These are phyloP conservation scores for Salvelinus alpinus DNA, from an alignment of 2,113 vertebrate species.

Conservation along the genomic window DNA sequence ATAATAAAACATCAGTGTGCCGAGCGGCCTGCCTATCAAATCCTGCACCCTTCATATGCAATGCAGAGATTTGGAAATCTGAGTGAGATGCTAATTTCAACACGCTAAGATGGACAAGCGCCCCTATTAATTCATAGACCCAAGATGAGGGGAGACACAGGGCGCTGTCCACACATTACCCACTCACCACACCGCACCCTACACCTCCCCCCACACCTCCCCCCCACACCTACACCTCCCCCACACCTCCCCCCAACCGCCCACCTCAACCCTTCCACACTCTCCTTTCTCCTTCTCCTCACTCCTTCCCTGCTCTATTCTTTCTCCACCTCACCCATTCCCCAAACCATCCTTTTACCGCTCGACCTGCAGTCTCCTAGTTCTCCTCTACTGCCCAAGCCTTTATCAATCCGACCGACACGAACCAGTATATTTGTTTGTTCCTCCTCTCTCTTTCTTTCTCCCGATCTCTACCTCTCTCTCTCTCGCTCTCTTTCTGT, in stretches of 20 bases:
- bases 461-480: conserved; percentile 13
- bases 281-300: too few species aligned
- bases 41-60: conserved; percentile 37
- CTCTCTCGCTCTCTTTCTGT: background rate
- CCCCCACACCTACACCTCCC: background rate
- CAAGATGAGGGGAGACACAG: conserved; percentile 33
- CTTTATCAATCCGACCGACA: conserved; percentile 28
- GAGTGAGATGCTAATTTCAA: conserved; percentile 54
- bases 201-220: background rate
- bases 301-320: conserved; percentile 9
- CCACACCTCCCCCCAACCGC: background rate
- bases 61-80: conserved; percentile 24
- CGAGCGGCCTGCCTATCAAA: conserved; percentile 39
- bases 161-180: conserved; percentile 38
- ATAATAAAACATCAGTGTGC: conserved; percentile 56
- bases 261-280: background rate
- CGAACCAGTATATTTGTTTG: conserved; percentile 47
- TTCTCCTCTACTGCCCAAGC: conserved; percentile 19
- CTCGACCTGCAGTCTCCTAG: conserved; percentile 8
- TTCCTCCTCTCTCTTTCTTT: conserved; percentile 18
- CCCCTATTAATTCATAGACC: conserved; percentile 54
- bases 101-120: conserved; percentile 28
- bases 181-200: background rate
- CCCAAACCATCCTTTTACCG: conserved; percentile 19
- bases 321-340: conserved; percentile 31